Conservation (phyloP, 2,797 vertebrate genomes). For the Cirrhinus mrigala region DNA sequence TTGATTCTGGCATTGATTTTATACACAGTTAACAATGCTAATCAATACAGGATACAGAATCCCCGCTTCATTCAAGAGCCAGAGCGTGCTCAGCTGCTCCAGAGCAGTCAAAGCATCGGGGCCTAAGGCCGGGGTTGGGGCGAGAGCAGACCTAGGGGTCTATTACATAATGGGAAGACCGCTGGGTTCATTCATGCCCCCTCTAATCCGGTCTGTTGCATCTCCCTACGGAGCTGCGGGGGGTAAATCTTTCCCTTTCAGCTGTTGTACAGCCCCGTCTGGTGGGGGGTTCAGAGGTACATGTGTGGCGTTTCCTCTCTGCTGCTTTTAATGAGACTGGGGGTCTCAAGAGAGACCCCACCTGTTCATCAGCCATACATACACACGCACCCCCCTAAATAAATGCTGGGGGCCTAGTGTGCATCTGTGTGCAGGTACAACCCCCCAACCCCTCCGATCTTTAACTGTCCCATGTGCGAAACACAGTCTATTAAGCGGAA, state of each 20-base stretch:
- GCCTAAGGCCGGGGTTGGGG: constrained; percentile 39
- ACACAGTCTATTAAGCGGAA: constrained; percentile 43
- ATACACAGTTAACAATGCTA: constrained; percentile 48
- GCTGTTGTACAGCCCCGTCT: constrained; percentile 44
- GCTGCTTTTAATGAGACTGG: constrained; percentile 59
- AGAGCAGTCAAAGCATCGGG: constrained; percentile 34
- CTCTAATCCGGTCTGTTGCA: constrained; percentile 60
- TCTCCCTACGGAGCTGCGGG: constrained; percentile 58
- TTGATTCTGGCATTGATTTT: constrained; percentile 24
- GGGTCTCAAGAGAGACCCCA: constrained; percentile 57
- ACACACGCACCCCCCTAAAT: constrained; percentile 12
- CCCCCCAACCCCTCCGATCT: constrained; percentile 25
- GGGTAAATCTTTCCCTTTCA: constrained; percentile 46
- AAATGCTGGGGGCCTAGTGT: constrained; percentile 25
- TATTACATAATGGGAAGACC: constrained; percentile 64
- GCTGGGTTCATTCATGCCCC: constrained; percentile 56
- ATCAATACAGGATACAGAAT: constrained; percentile 48
- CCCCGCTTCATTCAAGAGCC: constrained; percentile 5
- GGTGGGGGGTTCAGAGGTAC: constrained; percentile 53
- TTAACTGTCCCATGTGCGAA: constrained; percentile 28
- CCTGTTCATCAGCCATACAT: constrained; percentile 52
- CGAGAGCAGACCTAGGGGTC: constrained; percentile 53
- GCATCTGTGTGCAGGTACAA: constrained; percentile 50
- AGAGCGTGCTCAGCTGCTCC: constrained; percentile 41
- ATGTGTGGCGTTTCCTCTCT: constrained; percentile 59